phyloP scores from a whole-genome alignment of 2,797 vertebrate species.

The Distichodus sexfasciatus region DNA sequence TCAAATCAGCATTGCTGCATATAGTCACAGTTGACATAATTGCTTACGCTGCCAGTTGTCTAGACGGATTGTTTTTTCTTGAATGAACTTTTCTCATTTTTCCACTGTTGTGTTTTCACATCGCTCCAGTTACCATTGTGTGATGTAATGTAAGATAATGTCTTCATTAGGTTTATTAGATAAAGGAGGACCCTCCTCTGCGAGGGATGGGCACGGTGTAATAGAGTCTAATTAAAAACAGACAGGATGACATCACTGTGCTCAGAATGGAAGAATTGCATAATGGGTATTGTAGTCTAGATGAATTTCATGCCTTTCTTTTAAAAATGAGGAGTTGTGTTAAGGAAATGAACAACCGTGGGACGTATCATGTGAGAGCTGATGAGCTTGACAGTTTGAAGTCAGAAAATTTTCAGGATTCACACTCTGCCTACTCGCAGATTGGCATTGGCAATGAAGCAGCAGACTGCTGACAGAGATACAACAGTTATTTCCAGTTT shows the following conservation, averaged over 20 bases:
- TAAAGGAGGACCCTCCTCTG: background rate
- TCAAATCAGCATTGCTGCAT: constrained; percentile 30
- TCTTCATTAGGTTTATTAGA: constrained; percentile 29
- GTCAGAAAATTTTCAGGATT: too few relatives aligned
- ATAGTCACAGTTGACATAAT: background rate
- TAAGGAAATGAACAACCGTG: too few relatives aligned
- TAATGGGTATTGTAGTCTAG: background rate
- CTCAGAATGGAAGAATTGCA: background rate
- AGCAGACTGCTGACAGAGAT: too few relatives aligned
- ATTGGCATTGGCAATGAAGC: too few relatives aligned
- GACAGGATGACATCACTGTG: constrained; percentile 16
- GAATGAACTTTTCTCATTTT: constrained; percentile 25
- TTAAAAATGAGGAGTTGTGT: too few relatives aligned
- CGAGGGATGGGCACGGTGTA: background rate
- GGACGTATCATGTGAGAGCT: background rate
- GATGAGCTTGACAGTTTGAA: too few relatives aligned
- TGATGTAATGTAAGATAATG: constrained; percentile 10
- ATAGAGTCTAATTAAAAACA: background rate
- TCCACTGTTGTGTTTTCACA: constrained; percentile 3
- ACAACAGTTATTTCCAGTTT: too few relatives aligned
- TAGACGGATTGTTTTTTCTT: background rate
- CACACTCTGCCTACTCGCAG: constrained; percentile 53
- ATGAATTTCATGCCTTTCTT: background rate
- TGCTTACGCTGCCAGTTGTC: background rate
- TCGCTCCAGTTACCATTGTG: constrained; percentile 19